Conservation (phyloP, 2,888 invertebrate genomes). For the Drosophila infuscata region DNA sequence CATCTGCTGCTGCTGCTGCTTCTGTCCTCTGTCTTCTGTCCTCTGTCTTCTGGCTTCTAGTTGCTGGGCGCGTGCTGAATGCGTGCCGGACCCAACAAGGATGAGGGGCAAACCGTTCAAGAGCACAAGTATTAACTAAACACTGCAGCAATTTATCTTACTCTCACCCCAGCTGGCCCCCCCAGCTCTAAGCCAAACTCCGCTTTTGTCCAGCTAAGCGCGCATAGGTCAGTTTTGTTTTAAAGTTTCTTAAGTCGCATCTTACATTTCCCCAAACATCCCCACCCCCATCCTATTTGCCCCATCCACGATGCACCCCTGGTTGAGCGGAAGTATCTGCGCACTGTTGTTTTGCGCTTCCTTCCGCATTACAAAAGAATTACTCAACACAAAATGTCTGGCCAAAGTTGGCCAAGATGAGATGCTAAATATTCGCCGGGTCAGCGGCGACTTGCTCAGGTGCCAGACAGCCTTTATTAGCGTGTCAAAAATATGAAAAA, state of each 20-base stretch:
- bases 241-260: slow-evolving; percentile 65
- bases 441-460: slow-evolving; percentile 37
- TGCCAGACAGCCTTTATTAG: slow-evolving; percentile 46
- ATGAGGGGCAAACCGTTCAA: slow-evolving; percentile 26
- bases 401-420: slow-evolving; percentile 56
- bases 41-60: slow-evolving; percentile 18
- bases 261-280: slow-evolving; percentile 17
- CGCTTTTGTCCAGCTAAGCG: slow-evolving; percentile 31
- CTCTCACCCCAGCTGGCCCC: slow-evolving; percentile 10
- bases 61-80: slow-evolving; percentile 50
- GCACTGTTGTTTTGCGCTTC: slow-evolving; percentile 71
- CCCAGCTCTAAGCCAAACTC: slow-evolving; percentile 22
- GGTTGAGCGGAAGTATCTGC: slow-evolving; percentile 59
- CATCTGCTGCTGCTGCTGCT: slow-evolving; percentile 63
- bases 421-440: slow-evolving; percentile 40
- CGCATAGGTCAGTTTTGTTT: slow-evolving; percentile 73
- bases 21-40: background rate
- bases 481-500: slow-evolving; percentile 13
- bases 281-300: background rate
- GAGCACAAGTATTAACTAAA: slow-evolving; percentile 76
- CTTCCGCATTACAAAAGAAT: slow-evolving; percentile 80
- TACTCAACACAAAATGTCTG: slow-evolving; percentile 78
- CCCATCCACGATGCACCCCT: background rate
- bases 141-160: slow-evolving; percentile 79
- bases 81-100: slow-evolving; percentile 24